A percentile compares a stretch with the other conserved stretches of the same genome.
Evolutionary conservation across 1,140 invertebrate species (phyloP).

Genomic region (Trichomalopsis sarcophagae): DNA sequence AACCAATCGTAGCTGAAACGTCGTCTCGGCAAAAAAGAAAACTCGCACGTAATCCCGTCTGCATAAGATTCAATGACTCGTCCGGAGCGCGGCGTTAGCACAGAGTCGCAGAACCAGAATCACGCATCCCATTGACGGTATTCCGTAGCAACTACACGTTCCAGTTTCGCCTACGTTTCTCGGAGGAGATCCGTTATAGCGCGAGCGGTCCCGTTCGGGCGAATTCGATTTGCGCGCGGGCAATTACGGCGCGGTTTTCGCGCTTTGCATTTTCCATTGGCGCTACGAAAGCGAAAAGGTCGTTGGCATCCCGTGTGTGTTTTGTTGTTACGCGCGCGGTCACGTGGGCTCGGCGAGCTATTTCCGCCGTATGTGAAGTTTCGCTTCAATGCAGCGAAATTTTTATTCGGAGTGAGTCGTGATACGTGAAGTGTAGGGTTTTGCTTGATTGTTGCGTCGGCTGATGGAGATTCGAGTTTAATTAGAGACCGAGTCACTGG

Average conservation of each 20-base stretch:
- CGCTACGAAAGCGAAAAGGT: background rate
- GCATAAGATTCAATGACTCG: background rate
- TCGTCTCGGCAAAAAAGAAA: background rate
- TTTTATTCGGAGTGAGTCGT: background rate
- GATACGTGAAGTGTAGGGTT: background rate
- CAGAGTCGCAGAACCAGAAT: background rate
- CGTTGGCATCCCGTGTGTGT: background rate
- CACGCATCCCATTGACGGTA: background rate
- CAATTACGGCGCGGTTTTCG: background rate
- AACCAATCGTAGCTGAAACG: background rate
- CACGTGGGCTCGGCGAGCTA: no score
- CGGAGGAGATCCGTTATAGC: constrained; percentile 11
- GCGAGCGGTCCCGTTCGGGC: background rate
- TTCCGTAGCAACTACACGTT: background rate
- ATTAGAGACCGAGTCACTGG: background rate
- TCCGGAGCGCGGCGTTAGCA: background rate
- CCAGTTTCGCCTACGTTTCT: background rate
- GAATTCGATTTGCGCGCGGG: background rate
- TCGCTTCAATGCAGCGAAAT: background rate
- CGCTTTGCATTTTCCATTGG: no score
- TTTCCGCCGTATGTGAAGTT: background rate
- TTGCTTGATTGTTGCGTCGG: background rate
- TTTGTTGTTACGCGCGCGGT: no score
- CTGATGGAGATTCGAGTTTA: background rate
- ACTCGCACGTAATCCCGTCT: background rate